A percentile compares a stretch with the other conserved stretches of the same genome.
phyloP scores from a whole-genome alignment of 2,113 vertebrate species.

The Capreolus pygargus region DNA sequence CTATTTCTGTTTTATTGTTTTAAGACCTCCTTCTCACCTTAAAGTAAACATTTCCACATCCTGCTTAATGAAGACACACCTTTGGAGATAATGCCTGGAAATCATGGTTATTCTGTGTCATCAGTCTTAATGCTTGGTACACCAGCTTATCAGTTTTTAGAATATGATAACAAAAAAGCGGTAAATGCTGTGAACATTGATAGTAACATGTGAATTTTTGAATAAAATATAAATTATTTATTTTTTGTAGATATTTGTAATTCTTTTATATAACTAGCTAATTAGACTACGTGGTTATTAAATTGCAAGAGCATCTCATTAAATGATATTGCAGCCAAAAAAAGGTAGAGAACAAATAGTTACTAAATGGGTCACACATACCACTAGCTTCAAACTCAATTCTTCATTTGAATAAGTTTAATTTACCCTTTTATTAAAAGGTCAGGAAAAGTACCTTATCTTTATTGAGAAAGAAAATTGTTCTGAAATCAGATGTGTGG shows the following conservation, averaged over 20 bases:
- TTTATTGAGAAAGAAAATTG: neutral
- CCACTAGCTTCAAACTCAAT: neutral
- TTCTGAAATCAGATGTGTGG: neutral
- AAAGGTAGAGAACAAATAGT: neutral
- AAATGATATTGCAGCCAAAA: neutral
- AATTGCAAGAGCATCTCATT: neutral
- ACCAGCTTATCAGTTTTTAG: neutral
- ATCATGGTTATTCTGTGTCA: neutral
- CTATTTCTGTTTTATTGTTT: constrained; percentile 45
- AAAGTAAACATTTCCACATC: constrained; percentile 59
- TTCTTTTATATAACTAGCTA: neutral
- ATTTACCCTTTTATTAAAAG: neutral
- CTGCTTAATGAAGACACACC: constrained; percentile 11
- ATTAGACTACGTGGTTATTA: neutral
- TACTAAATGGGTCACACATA: neutral
- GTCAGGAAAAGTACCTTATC: neutral
- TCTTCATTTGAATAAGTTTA: neutral
- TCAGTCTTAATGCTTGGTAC: neutral
- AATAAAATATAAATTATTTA: neutral
- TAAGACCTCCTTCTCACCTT: constrained; percentile 42
- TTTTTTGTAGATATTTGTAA: neutral
- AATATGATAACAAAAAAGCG: neutral
- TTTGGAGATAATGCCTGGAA: constrained; percentile 57
- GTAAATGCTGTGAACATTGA: neutral
- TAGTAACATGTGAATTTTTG: neutral